Percentiles rank a stretch among this genome's conserved stretches.
Evolutionary conservation across 35 echinoderm and acorn worm species (phyloP).

Genomic region (Chiridota heheva): DNA sequence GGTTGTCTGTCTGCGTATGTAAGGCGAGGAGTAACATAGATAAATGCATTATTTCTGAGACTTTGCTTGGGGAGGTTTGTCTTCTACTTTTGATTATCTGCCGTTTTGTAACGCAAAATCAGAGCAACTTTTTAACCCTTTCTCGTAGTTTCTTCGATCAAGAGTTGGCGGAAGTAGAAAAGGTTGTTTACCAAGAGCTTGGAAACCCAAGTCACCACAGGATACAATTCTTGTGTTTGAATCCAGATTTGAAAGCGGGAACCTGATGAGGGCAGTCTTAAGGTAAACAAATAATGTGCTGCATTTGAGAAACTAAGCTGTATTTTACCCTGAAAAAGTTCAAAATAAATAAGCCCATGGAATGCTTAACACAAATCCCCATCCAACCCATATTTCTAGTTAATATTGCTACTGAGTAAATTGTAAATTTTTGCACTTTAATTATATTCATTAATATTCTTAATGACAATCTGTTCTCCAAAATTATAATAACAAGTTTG

Average conservation of each 20-base stretch:
- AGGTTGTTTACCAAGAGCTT: constrained; percentile 63
- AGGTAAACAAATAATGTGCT: constrained; percentile 68
- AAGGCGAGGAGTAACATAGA: too few relatives aligned
- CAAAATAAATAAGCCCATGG: too few relatives aligned
- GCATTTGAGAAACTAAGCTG: too few relatives aligned
- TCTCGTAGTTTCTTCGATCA: constrained; percentile 85
- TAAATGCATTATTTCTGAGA: background rate
- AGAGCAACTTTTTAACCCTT: background rate
- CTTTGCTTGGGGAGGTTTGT: background rate
- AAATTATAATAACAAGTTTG: too few relatives aligned
- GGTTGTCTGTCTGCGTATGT: too few relatives aligned
- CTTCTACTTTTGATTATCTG: background rate
- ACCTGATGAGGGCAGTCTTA: constrained; percentile 85
- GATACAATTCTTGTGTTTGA: constrained; percentile 94
- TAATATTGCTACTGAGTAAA: too few relatives aligned
- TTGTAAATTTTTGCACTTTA: too few relatives aligned
- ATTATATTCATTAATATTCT: too few relatives aligned
- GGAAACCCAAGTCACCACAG: constrained; percentile 62
- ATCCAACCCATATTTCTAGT: too few relatives aligned
- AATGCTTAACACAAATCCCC: too few relatives aligned
- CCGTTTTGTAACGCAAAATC: background rate
- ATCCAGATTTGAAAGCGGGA: constrained; percentile 94
- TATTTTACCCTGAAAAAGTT: too few relatives aligned
- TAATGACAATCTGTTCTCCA: too few relatives aligned
- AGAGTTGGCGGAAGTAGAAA: constrained; percentile 91